Percentiles rank a stretch among this genome's conserved stretches.
Evolutionary conservation across 2,113 vertebrate genomes (phyloP).

Genomic region (Rhinopomastus cyanomelas): DNA sequence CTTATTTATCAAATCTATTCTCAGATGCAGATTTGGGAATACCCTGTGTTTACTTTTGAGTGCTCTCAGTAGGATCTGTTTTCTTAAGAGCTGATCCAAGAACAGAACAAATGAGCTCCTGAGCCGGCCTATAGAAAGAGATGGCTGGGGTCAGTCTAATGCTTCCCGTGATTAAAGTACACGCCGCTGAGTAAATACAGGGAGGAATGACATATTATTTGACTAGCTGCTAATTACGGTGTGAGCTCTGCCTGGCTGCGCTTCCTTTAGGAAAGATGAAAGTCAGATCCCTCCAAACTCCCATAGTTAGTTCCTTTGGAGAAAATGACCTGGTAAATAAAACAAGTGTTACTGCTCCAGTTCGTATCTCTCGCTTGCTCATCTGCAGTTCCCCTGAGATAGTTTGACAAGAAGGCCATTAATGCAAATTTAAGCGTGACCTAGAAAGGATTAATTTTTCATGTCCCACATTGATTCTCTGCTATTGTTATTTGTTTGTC

Average conservation of each 20-base stretch:
- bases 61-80: constrained; percentile 12
- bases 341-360: constrained; percentile 3
- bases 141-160: constrained; percentile 28
- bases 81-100: constrained; percentile 39
- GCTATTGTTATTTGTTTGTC: constrained; percentile 45
- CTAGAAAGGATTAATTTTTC: constrained; percentile 55
- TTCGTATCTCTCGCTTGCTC: constrained; percentile 41
- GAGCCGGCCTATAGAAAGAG: not conserved
- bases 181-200: constrained; percentile 27
- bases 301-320: constrained; percentile 14
- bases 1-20: not conserved
- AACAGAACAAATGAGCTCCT: constrained; percentile 34
- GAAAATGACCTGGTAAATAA: constrained; percentile 28
- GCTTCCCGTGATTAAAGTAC: constrained; percentile 53
- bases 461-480: not conserved
- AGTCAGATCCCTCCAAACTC: constrained; percentile 6
- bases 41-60: not conserved
- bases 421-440: constrained; percentile 57
- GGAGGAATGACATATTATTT: constrained; percentile 37
- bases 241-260: not conserved
- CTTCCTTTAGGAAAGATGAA: constrained; percentile 38
- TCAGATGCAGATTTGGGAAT: constrained; percentile 5
- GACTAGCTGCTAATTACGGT: constrained; percentile 26
- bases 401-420: constrained; percentile 57
- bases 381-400: constrained; percentile 25